Conservation (phyloP, 1,140 invertebrate species). For the Drosophila pallidifrons region DNA sequence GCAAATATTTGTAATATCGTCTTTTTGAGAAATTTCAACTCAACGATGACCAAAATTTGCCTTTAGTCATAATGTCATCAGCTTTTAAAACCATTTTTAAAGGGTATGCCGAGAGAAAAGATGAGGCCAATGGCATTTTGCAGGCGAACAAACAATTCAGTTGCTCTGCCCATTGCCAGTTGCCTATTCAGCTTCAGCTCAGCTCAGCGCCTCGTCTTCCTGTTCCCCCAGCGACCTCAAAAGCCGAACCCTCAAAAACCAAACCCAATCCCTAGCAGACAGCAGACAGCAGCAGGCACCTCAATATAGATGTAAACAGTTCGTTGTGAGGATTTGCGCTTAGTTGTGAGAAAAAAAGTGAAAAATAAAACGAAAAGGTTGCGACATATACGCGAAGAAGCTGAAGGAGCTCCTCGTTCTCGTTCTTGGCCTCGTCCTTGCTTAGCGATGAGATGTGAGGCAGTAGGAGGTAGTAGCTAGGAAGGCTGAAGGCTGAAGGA, state of each 20-base stretch:
- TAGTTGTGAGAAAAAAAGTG: conserved; percentile 43
- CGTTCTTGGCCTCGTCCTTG: background rate
- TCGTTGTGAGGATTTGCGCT: conserved; percentile 69
- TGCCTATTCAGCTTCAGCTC: background rate
- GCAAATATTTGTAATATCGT: too few species aligned
- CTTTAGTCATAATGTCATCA: too few species aligned
- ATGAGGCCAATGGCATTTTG: too few species aligned
- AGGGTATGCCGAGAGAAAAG: too few species aligned
- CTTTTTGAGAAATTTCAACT: too few species aligned
- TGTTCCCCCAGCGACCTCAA: too few species aligned
- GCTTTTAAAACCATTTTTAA: too few species aligned
- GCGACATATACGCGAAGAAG: conserved; percentile 40
- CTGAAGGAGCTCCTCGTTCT: conserved; percentile 34
- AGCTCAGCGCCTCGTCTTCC: background rate
- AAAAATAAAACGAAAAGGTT: conserved; percentile 13
- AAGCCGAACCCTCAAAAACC: background rate
- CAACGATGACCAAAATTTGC: too few species aligned
- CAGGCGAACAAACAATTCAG: conserved; percentile 51
- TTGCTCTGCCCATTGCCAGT: background rate
- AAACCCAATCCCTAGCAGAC: conserved; percentile 15
- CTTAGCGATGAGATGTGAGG: conserved; percentile 10
- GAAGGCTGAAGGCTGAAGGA: too few species aligned
- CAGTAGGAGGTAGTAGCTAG: background rate
- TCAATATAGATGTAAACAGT: conserved; percentile 44
- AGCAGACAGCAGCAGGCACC: conserved; percentile 3